Percentiles rank a stretch among this genome's conserved stretches.
These are phyloP conservation scores for Drosophila lutescens DNA, from an alignment of 2,888 invertebrate species.

Conservation along the genomic window DNA sequence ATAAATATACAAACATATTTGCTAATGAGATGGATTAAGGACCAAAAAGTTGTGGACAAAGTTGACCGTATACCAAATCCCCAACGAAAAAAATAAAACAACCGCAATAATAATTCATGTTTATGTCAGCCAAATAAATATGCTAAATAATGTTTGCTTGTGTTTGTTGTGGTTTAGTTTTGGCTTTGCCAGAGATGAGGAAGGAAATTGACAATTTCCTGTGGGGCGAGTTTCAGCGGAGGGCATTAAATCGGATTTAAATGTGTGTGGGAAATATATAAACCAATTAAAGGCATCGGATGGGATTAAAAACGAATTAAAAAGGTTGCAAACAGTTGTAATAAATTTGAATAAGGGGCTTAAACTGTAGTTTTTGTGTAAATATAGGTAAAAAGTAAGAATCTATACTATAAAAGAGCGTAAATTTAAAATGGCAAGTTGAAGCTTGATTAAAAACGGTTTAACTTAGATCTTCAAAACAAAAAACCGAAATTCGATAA, in stretches of 20 bases:
- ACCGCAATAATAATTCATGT: conserved; percentile 67
- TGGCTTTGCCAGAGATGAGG: conserved; percentile 21
- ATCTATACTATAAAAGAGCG: too few species aligned
- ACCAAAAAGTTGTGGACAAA: conserved; percentile 33
- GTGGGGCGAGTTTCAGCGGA: neutral
- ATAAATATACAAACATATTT: conserved; percentile 10
- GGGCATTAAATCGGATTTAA: conserved; percentile 33
- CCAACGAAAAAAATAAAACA: neutral
- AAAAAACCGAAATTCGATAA: too few species aligned
- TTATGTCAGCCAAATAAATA: conserved; percentile 55
- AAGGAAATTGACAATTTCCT: conserved; percentile 43
- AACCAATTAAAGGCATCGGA: conserved; percentile 26
- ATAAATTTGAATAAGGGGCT: neutral
- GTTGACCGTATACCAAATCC: conserved; percentile 1
- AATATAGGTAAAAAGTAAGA: neutral
- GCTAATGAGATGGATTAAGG: conserved; percentile 71
- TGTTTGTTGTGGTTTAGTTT: conserved; percentile 45
- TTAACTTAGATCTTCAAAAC: too few species aligned
- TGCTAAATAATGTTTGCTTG: conserved; percentile 53
- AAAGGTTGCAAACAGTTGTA: neutral
- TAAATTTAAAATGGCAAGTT: too few species aligned
- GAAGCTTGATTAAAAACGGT: too few species aligned
- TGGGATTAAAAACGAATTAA: conserved; percentile 1
- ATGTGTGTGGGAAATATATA: conserved; percentile 15
- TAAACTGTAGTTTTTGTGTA: neutral